phyloP scores from a whole-genome alignment of 2,113 vertebrate species.

The Thomomys bottae region DNA sequence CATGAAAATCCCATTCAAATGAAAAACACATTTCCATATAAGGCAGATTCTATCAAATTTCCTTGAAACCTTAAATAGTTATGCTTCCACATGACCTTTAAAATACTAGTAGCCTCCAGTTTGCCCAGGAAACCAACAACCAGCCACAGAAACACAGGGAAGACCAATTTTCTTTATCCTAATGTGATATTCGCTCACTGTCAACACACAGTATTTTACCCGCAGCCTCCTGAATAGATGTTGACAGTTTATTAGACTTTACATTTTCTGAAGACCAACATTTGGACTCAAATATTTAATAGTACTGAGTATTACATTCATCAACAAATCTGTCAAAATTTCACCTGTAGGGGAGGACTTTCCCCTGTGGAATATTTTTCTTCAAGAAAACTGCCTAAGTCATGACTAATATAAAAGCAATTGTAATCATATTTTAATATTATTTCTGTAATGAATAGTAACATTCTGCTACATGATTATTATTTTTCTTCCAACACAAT shows the following conservation, averaged over 20 bases:
- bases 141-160: not conserved
- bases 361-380: not conserved
- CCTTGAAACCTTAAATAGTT: not conserved
- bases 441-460: not conserved
- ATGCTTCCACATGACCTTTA: not conserved
- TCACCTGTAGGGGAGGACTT: not conserved
- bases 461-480: not conserved
- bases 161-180: not conserved
- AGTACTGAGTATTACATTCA: not conserved
- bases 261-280: constrained; percentile 7
- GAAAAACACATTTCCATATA: not conserved
- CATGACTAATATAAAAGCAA: not conserved
- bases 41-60: not conserved
- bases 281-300: not conserved
- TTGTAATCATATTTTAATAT: not conserved
- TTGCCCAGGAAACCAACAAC: not conserved
- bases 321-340: not conserved
- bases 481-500: not conserved
- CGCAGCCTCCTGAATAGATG: not conserved
- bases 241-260: not conserved
- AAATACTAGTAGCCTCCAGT: not conserved
- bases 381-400: not conserved
- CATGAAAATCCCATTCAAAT: not conserved
- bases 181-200: not conserved
- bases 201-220: not conserved